These are phyloP conservation scores for Pimephales promelas DNA, from an alignment of 2,113 vertebrate genomes.

Conservation along the genomic window DNA sequence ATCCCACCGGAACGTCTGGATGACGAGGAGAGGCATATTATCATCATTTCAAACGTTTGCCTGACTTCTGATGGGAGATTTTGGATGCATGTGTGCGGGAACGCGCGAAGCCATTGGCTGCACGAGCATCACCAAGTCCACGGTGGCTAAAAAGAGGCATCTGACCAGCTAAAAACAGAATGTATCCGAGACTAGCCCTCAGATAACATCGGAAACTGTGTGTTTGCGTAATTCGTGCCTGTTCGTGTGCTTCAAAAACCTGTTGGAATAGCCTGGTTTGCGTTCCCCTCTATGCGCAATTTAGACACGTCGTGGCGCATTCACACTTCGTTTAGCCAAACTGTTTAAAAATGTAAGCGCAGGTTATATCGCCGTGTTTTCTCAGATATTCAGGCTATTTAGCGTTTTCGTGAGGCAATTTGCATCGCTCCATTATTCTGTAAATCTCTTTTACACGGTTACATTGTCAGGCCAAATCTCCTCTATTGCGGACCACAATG, in stretches of 20 bases:
- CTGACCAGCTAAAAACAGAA: neutral
- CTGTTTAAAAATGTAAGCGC: conserved; percentile 23
- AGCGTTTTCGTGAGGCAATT: conserved; percentile 73
- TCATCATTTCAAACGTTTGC: neutral
- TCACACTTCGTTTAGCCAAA: conserved; percentile 36
- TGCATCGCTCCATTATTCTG: conserved; percentile 72
- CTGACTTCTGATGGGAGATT: conserved; percentile 19
- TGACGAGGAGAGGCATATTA: neutral
- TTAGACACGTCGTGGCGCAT: conserved; percentile 49
- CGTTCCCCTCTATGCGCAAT: conserved; percentile 52
- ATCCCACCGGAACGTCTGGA: neutral
- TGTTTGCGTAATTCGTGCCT: neutral
- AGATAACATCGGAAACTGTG: neutral
- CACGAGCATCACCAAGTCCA: conserved; percentile 49
- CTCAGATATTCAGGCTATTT: conserved; percentile 50
- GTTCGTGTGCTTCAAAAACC: conserved; percentile 35
- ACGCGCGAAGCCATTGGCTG: conserved; percentile 49
- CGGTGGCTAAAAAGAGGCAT: conserved; percentile 9
- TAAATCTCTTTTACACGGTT: conserved; percentile 75
- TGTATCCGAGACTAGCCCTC: neutral
- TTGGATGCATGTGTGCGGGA: conserved; percentile 49
- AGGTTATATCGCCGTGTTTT: conserved; percentile 17
- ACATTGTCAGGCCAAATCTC: conserved; percentile 70
- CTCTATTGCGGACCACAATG: conserved; percentile 70
- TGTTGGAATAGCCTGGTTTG: conserved; percentile 49